phyloP scores from a whole-genome alignment of 1,140 invertebrate species.

The Bombus cullumanus region DNA sequence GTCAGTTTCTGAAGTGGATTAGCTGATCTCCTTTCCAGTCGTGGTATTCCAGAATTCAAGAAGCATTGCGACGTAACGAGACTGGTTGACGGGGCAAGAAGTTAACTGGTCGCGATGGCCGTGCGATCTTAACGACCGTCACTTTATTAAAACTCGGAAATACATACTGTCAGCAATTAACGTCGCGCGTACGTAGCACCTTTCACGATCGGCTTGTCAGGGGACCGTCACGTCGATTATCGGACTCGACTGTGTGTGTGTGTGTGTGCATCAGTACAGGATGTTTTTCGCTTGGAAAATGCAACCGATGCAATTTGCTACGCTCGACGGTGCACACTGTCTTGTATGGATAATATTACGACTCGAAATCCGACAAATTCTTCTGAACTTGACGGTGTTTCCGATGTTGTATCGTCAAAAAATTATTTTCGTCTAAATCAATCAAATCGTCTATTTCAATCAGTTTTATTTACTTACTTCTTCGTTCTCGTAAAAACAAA shows the following conservation, averaged over 20 bases:
- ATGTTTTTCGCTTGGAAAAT: conserved; percentile 1
- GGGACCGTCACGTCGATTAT: not conserved
- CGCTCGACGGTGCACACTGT: not conserved
- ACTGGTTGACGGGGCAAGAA: conserved; percentile 56
- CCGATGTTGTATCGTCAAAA: not conserved
- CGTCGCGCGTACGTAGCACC: conserved; percentile 46
- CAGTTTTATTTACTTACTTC: no score
- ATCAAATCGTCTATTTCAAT: not conserved
- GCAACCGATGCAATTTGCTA: conserved; percentile 14
- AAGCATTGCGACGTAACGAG: conserved; percentile 22
- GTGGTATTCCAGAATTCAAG: conserved; percentile 34
- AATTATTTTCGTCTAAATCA: not conserved
- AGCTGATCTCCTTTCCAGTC: conserved; percentile 38
- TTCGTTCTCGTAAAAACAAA: not conserved
- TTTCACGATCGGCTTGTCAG: conserved; percentile 39
- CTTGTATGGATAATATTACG: not conserved
- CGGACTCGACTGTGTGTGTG: not conserved
- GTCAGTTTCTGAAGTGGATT: conserved; percentile 18
- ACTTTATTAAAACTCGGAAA: conserved; percentile 65
- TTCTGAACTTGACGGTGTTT: not conserved
- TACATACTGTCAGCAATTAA: conserved; percentile 60
- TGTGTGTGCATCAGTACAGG: not conserved
- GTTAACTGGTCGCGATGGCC: conserved; percentile 49
- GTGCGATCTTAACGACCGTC: conserved; percentile 43
- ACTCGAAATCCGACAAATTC: not conserved